A percentile compares a stretch with the other conserved stretches of the same genome.
Evolutionary conservation across 2,113 vertebrate species (phyloP).

Genomic region (Arenaria interpres): DNA sequence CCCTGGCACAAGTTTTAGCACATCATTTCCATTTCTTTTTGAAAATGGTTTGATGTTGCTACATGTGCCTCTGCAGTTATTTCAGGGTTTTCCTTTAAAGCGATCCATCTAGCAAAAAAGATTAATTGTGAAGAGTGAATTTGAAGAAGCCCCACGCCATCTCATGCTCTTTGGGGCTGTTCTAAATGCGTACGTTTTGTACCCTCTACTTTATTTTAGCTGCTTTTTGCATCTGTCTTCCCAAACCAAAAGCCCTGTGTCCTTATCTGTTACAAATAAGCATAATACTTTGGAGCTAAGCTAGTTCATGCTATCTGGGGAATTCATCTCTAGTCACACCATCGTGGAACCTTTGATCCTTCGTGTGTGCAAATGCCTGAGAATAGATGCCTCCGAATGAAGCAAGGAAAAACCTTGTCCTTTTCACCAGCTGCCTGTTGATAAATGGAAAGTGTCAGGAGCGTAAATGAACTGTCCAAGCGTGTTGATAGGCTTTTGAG

Average conservation of each 20-base stretch:
- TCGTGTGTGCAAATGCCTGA: not conserved
- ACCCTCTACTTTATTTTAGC: not conserved
- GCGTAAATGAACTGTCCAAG: not conserved
- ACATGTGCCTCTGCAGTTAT: not conserved
- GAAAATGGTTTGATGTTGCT: not conserved
- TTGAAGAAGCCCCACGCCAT: not conserved
- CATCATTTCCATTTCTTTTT: not conserved
- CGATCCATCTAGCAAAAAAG: not conserved
- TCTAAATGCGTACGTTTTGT: not conserved
- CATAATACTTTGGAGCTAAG: not conserved
- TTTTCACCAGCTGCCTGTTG: not conserved
- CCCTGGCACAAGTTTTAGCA: not conserved
- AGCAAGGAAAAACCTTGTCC: not conserved
- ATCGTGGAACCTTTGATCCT: not conserved
- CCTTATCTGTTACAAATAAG: not conserved
- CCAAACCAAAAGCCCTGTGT: not conserved
- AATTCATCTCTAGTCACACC: not conserved
- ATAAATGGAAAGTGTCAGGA: not conserved
- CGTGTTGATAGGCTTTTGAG: not conserved
- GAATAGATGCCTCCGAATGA: not conserved
- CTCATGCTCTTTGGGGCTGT: not conserved
- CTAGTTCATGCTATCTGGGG: not conserved
- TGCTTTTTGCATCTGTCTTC: not conserved
- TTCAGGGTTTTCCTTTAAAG: not conserved
- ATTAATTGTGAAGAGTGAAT: not conserved